Base-by-base conservation (phyloP, 2,113 vertebrate genomes). In the Triplophysa siluroides region DNA sequence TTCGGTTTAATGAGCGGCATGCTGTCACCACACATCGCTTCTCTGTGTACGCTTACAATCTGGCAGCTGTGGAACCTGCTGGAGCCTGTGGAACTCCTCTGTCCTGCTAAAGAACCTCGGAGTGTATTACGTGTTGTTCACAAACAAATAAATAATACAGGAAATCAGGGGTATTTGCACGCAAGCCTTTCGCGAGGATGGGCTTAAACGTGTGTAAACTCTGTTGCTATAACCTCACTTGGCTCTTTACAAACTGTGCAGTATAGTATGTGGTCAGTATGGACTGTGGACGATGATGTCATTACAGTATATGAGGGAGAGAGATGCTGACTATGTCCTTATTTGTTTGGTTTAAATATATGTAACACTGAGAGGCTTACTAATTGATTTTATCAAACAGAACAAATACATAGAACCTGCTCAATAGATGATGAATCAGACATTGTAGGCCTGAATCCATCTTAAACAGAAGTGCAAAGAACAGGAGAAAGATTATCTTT, bases 1-100 rank as follows among this genome's bases (percentile, higher is more conserved):
- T 94, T 92, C 86, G 85, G 78, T 85, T 88, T 93, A 94, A 96
- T 88, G 90, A 96, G 93, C 87, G 82, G 84, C 83, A 85, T 82
- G 88, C 91, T 93, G 93, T 94, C 92, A 94, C 83, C 87, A 88
- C 89, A 90, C 90, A 92, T 93, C 89, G 93, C 89, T 86, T 86
- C 88, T 90, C 21, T 82, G 94, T 94, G 93, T 92, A 97, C 96
- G 96, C 92, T 98, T 98, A 97, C 93, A 96, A 95, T 88, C 94
- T 95, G 94, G 95, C 96, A 91, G 96, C 95, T 83, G 95, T 92
- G 14, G 93, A 96, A 92, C 96, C 97, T 8, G 96, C 95, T 88
- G 95, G 95, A 87, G 95, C 96, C 89, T 93, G 93, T 94, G 90
- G 78, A 64, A 58, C 69, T 78, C 24, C 63, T 67, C 67, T 60